These are phyloP conservation scores for Antechinus stuartii DNA, from an alignment of 2,113 vertebrate species.

Conservation along the genomic window DNA sequence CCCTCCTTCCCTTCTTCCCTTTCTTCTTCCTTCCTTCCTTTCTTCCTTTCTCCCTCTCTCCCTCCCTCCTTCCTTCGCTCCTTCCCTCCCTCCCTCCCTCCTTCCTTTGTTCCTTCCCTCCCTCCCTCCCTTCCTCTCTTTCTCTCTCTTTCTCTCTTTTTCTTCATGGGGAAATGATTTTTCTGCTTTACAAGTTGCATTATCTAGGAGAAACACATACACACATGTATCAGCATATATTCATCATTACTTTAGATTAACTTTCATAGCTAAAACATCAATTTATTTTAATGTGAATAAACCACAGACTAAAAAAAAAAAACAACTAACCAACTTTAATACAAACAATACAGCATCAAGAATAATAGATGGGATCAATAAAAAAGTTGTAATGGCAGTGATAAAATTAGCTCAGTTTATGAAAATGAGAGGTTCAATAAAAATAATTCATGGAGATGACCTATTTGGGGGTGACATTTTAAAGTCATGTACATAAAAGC, in stretches of 20 bases:
- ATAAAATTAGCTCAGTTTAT: slow-evolving; percentile 72
- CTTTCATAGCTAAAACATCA: slow-evolving; percentile 63
- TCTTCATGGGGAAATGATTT: slow-evolving; percentile 53
- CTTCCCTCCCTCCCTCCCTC: no score
- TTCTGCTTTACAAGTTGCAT: slow-evolving; percentile 50
- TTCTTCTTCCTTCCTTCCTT: no score
- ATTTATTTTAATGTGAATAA: slow-evolving; percentile 75
- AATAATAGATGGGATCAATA: slow-evolving; percentile 75
- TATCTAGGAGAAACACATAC: slow-evolving; percentile 42
- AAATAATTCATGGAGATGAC: slow-evolving; percentile 73
- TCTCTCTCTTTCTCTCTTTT: slow-evolving; percentile 2
- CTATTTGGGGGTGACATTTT: slow-evolving; percentile 62
- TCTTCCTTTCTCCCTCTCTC: no score
- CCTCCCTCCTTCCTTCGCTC: no score
- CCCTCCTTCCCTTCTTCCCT: no score
- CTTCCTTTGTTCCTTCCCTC: no score
- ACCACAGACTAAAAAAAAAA: slow-evolving; percentile 44
- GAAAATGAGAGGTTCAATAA: slow-evolving; percentile 74
- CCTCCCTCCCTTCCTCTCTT: no score
- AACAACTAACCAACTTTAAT: slow-evolving; percentile 36
- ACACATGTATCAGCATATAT: slow-evolving; percentile 61
- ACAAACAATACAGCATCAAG: slow-evolving; percentile 68
- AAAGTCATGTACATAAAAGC: slow-evolving; percentile 58
- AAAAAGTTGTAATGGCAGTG: slow-evolving; percentile 62
- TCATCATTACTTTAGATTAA: slow-evolving; percentile 70